Conservation (phyloP, 2,113 vertebrate genomes). For the Seriola quinqueradiata region DNA sequence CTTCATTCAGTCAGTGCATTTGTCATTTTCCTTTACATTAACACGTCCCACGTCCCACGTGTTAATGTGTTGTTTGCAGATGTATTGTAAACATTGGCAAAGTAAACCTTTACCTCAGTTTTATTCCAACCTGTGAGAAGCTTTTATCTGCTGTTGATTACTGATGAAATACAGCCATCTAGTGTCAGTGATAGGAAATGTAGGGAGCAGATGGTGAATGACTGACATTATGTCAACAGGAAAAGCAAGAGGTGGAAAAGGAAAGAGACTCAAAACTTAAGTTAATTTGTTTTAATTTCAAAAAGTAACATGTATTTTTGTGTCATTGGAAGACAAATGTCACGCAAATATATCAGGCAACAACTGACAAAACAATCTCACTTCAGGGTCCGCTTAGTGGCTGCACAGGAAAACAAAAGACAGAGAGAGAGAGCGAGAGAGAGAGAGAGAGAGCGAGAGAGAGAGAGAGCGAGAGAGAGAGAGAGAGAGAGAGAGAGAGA, state of each 20-base stretch:
- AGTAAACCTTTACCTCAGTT: background rate
- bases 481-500: too few species aligned
- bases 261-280: background rate
- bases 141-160: background rate
- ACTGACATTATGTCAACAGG: background rate
- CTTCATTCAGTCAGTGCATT: background rate
- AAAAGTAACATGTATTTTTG: background rate
- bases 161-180: conserved; percentile 46
- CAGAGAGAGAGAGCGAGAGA: too few species aligned
- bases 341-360: background rate
- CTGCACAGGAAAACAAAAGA: background rate
- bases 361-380: background rate
- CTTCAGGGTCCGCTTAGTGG: background rate
- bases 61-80: too few species aligned
- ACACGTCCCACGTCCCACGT: background rate
- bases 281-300: background rate
- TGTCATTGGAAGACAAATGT: background rate
- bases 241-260: background rate
- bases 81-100: background rate
- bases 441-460: too few species aligned
- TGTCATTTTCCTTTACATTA: background rate
- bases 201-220: background rate
- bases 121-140: background rate
- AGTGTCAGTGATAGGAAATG: conserved; percentile 26
- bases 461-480: too few species aligned